These are phyloP conservation scores for Halocynthia roretzi DNA, from an alignment of 23 tunicate genomes.

Conservation along the genomic window DNA sequence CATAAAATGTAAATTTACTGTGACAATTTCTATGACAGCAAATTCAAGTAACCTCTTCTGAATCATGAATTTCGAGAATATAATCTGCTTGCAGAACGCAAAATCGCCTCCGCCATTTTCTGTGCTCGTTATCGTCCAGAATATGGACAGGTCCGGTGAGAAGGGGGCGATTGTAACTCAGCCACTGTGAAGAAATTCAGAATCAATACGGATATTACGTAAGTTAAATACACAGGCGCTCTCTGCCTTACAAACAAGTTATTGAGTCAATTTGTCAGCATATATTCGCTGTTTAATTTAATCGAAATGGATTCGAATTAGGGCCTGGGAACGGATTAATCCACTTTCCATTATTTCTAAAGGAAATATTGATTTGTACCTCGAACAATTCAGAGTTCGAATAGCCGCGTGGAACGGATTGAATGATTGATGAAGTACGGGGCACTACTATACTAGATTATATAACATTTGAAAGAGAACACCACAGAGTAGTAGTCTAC, in stretches of 20 bases:
- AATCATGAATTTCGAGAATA: constrained; percentile 33
- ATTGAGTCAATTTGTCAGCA: neutral
- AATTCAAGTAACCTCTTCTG: constrained; percentile 38
- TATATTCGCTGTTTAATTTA: too few relatives aligned
- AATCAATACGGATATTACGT: neutral
- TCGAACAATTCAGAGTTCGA: too few relatives aligned
- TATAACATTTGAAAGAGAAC: too few relatives aligned
- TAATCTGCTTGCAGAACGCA: constrained; percentile 63
- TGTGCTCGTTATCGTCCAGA: constrained; percentile 12
- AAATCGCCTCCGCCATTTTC: constrained; percentile 49
- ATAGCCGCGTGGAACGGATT: too few relatives aligned
- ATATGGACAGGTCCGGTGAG: constrained; percentile 39
- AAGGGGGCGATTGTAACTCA: constrained; percentile 43
- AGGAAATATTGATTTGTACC: too few relatives aligned
- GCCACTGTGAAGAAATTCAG: constrained; percentile 36
- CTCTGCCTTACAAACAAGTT: neutral
- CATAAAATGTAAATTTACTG: neutral
- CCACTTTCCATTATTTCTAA: too few relatives aligned
- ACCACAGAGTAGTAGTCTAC: too few relatives aligned
- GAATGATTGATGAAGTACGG: too few relatives aligned
- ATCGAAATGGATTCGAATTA: too few relatives aligned
- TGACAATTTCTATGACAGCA: neutral
- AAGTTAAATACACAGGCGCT: neutral
- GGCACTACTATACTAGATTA: too few relatives aligned
- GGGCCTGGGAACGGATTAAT: too few relatives aligned